These are phyloP conservation scores for Agrotis puta DNA, from an alignment of 2,888 invertebrate species.

Conservation along the genomic window DNA sequence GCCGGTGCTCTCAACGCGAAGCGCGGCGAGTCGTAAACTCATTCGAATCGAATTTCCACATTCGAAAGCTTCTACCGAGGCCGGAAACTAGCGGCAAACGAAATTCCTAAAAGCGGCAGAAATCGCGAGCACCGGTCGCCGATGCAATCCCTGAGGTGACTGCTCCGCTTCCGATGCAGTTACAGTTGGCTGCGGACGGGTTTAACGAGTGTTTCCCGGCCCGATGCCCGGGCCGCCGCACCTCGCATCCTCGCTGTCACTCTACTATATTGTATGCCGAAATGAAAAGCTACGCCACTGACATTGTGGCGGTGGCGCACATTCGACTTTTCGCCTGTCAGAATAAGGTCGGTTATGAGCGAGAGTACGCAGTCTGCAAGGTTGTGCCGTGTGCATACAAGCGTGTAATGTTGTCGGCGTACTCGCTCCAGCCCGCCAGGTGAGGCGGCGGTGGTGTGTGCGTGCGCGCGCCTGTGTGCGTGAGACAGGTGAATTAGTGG, in stretches of 20 bases:
- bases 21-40: conserved; percentile 81
- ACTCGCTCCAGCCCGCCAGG: conserved; percentile 70
- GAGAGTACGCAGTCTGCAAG: conserved; percentile 68
- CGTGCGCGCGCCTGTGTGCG: conserved; percentile 71
- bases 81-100: conserved; percentile 70
- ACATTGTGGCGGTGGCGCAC: conserved; percentile 41
- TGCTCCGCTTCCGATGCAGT: conserved; percentile 78
- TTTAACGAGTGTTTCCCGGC: conserved; percentile 80
- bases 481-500: conserved; percentile 82
- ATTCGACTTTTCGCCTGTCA: conserved; percentile 67
- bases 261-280: conserved; percentile 70
- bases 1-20: conserved; percentile 68
- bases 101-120: conserved; percentile 72
- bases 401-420: conserved; percentile 76
- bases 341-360: conserved; percentile 74
- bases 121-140: conserved; percentile 65
- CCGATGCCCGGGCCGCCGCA: conserved; percentile 74
- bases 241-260: conserved; percentile 72
- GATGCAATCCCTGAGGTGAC: conserved; percentile 73
- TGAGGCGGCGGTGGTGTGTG: conserved; percentile 63
- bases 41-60: conserved; percentile 80
- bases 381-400: conserved; percentile 77
- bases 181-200: conserved; percentile 73
- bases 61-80: conserved; percentile 66
- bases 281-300: conserved; percentile 66